These are phyloP conservation scores for Arnoldichthys spilopterus DNA, from an alignment of 2,797 vertebrate species.

Conservation along the genomic window DNA sequence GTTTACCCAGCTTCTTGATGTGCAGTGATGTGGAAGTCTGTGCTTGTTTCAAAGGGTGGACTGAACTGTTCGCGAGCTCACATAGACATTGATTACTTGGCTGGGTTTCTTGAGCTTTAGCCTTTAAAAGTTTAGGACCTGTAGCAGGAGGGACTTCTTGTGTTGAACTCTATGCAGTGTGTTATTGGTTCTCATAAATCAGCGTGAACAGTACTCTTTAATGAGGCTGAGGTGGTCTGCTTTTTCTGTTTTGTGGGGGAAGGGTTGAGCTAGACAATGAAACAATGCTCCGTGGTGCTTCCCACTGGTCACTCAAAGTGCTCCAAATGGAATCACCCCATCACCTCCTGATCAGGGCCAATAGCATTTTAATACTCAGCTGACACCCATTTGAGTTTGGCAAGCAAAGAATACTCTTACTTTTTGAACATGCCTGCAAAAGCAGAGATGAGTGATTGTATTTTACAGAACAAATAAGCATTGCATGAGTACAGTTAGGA, in stretches of 20 bases:
- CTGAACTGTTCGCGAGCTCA: neutral
- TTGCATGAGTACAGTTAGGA: neutral
- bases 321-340: slow-evolving; percentile 10
- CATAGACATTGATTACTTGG: slow-evolving; percentile 8
- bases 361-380: neutral
- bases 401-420: neutral
- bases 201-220: slow-evolving; percentile 24
- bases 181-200: slow-evolving; percentile 45
- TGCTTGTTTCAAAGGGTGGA: neutral
- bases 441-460: neutral
- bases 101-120: slow-evolving; percentile 7
- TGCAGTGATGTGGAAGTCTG: slow-evolving; percentile 32
- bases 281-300: slow-evolving; percentile 32
- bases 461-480: neutral
- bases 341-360: slow-evolving; percentile 11
- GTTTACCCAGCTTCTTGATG: neutral
- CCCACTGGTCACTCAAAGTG: slow-evolving; percentile 9
- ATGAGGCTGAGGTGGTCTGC: slow-evolving; percentile 11
- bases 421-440: neutral
- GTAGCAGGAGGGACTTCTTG: slow-evolving; percentile 10
- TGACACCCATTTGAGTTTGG: neutral
- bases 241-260: slow-evolving; percentile 34
- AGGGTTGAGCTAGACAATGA: slow-evolving; percentile 16
- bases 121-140: neutral
- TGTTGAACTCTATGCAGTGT: slow-evolving; percentile 3